These are phyloP conservation scores for Rhadinocentrus ornatus DNA, from an alignment of 2,797 vertebrate genomes.

Conservation along the genomic window DNA sequence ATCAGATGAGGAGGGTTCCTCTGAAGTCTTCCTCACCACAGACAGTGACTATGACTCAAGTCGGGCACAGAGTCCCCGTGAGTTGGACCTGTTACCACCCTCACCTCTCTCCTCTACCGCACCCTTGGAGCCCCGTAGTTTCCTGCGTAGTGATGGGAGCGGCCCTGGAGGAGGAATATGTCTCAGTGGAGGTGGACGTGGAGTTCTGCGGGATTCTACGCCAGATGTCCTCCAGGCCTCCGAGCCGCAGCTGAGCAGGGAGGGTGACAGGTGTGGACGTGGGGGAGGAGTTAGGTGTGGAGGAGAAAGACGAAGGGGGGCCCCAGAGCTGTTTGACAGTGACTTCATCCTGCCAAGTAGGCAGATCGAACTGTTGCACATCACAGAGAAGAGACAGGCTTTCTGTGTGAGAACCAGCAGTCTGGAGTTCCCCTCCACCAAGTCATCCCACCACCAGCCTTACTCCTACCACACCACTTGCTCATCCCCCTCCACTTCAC, in stretches of 20 bases:
- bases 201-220: constrained; percentile 77
- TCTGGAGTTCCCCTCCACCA: constrained; percentile 86
- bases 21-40: constrained; percentile 91
- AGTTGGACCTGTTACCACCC: constrained; percentile 88
- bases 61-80: constrained; percentile 88
- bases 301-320: constrained; percentile 59
- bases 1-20: constrained; percentile 91
- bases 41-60: constrained; percentile 93
- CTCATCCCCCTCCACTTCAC: constrained; percentile 68
- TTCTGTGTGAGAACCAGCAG: constrained; percentile 92
- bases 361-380: constrained; percentile 91
- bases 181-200: constrained; percentile 41
- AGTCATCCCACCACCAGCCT: constrained; percentile 56
- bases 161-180: constrained; percentile 68
- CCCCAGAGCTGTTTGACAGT: constrained; percentile 86
- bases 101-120: constrained; percentile 71
- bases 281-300: constrained; percentile 49
- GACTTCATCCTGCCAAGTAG: constrained; percentile 93
- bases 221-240: constrained; percentile 87
- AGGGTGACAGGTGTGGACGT: constrained; percentile 59
- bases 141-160: constrained; percentile 76
- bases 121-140: constrained; percentile 58
- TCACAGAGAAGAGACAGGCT: constrained; percentile 91
- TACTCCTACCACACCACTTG: constrained; percentile 58
- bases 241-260: constrained; percentile 66